Evolutionary conservation across 2,888 invertebrate species (phyloP), one percentile per base, ranked within the genome.

Genomic region (Apotomis capreana): DNA sequence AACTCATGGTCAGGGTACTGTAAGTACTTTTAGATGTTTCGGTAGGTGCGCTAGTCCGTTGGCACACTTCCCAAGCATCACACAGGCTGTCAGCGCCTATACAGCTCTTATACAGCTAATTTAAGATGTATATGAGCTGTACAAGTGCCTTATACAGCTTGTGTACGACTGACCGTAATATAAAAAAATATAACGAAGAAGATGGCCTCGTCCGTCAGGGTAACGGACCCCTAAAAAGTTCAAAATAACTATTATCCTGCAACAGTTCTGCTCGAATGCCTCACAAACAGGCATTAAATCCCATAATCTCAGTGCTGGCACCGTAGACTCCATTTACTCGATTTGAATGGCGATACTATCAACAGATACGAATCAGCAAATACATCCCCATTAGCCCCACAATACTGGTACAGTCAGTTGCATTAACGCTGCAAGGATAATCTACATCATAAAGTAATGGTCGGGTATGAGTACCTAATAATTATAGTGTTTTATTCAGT

Each of bases 321-420:
- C 63, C 55, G 58, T 60, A 62, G 57, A 36, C n/a, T 69, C 68
- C 74, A 87, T 89, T 88, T 84, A 84, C 83, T 82, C 81, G 82
- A 82, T 83, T 82, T 87, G 84, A 88, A 88, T 88, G 82, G 78
- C 80, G 86, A 89, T 80, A 75, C 83, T 86, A 90, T 89, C 89
- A 77, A 81, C 78, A 84, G 87, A 89, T 89, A 83, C 80, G 82
- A 83, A 91, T 90, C 90, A 80, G 85, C 85, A 84, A 88, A 88
- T 84, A 87, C 84, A 83, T 84, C 81, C 77, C 86, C 85, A 87
- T 87, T 87, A 86, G 82, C 79, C 75, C 71, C 78, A 84, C 83
- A 87, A 86, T 84, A 83, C 82, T 80, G 80, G 81, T 80, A 62
- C 71, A 71, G 55, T 72, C 55, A 15, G 60, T 9, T 57, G 54